phyloP scores from a whole-genome alignment of 2,888 invertebrate species.

The Synanthedon andrenaeformis region DNA sequence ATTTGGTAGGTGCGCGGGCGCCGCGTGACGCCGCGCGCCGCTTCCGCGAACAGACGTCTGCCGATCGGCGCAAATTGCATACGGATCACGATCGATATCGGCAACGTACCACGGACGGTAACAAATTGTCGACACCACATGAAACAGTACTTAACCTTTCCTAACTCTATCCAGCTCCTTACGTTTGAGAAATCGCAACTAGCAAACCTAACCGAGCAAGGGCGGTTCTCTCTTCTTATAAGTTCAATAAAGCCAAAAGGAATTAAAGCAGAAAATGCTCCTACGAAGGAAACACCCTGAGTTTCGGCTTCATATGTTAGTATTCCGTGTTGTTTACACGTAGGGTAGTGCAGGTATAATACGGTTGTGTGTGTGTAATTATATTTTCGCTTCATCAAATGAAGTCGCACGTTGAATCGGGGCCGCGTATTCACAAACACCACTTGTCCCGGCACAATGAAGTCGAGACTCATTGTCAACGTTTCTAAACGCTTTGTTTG shows the following conservation, averaged over 20 bases:
- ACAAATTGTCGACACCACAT: not conserved
- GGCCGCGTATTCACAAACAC: constrained; percentile 8
- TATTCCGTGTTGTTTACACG: too few relatives aligned
- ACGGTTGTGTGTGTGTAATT: not conserved
- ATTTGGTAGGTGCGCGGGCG: constrained; percentile 34
- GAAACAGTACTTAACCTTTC: not conserved
- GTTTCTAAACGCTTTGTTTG: constrained; percentile 21
- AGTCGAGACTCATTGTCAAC: constrained; percentile 14
- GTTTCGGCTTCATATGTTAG: too few relatives aligned
- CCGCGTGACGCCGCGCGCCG: constrained; percentile 47
- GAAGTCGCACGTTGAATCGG: not conserved
- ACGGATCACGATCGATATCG: constrained; percentile 52
- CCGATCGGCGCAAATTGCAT: constrained; percentile 49
- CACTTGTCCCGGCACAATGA: constrained; percentile 11
- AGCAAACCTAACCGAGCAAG: too few relatives aligned
- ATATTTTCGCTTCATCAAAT: not conserved
- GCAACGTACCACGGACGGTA: constrained; percentile 1
- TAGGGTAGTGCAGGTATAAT: not conserved
- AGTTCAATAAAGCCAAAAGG: too few relatives aligned
- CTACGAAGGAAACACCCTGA: too few relatives aligned
- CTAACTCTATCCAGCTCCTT: not conserved
- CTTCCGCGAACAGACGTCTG: constrained; percentile 60
- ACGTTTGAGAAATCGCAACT: too few relatives aligned
- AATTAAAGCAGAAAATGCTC: too few relatives aligned
- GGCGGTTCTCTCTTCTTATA: too few relatives aligned